These are phyloP conservation scores for Biston stratarius DNA, from an alignment of 2,888 invertebrate species.

Conservation along the genomic window DNA sequence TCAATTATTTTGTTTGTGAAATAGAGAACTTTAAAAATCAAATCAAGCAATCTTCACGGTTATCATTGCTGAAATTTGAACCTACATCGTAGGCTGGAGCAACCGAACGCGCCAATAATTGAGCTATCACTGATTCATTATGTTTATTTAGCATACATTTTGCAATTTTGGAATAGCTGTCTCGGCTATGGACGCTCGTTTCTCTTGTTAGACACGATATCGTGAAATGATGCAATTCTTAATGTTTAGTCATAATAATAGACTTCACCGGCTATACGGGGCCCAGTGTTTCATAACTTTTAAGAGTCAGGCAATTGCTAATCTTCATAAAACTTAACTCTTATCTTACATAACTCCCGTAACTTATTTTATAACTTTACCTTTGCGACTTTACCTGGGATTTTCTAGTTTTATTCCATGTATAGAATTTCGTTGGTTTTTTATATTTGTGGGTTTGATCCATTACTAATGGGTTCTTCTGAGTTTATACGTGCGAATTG, in stretches of 20 bases:
- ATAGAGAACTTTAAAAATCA: too few species aligned
- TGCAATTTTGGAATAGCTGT: background rate
- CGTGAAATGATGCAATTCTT: slow-evolving; percentile 4
- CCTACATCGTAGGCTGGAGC: background rate
- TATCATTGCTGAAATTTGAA: background rate
- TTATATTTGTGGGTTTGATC: too few species aligned
- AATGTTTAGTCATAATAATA: slow-evolving; percentile 13
- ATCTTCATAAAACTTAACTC: slow-evolving; percentile 8
- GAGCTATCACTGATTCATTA: background rate
- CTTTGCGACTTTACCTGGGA: too few species aligned
- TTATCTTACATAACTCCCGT: slow-evolving; percentile 15
- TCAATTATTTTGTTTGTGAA: too few species aligned
- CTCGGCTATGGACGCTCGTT: background rate
- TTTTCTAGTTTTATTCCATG: background rate
- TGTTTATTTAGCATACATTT: background rate
- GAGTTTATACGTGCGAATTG: too few species aligned
- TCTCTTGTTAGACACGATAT: background rate
- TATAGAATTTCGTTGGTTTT: too few species aligned
- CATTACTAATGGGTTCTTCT: too few species aligned
- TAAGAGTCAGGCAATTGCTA: slow-evolving; percentile 12
- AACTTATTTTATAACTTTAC: background rate
- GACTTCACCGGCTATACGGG: background rate
- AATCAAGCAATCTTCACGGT: too few species aligned
- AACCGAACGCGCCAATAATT: background rate
- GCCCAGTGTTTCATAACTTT: slow-evolving; percentile 17